phyloP scores from a whole-genome alignment of 2,888 invertebrate genomes.

The Paralinhomoeus sp. region DNA sequence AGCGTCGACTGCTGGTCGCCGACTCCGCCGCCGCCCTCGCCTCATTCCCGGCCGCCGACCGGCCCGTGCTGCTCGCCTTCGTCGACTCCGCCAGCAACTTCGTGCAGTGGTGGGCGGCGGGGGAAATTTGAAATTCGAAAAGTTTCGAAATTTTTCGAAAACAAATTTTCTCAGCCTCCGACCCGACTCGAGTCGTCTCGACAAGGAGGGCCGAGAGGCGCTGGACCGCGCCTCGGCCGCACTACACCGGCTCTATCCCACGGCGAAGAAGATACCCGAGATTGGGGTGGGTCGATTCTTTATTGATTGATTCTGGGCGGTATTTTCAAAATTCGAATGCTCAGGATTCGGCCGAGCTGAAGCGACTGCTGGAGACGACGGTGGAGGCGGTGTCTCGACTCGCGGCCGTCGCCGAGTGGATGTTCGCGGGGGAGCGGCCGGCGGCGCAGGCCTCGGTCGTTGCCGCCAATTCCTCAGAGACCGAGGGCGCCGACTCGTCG shows the following conservation, averaged over 20 bases:
- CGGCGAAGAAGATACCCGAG: conserved; percentile 47
- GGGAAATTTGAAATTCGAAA: too few species aligned
- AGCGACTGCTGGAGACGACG: too few species aligned
- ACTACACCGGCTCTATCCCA: conserved; percentile 51
- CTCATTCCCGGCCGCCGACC: conserved; percentile 41
- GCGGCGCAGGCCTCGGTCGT: too few species aligned
- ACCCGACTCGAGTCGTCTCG: conserved; percentile 35
- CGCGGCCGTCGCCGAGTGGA: too few species aligned
- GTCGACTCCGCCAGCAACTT: conserved; percentile 59
- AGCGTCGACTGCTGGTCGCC: conserved; percentile 26
- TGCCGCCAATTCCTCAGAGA: too few species aligned
- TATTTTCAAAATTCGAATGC: too few species aligned
- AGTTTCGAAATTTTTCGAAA: not conserved
- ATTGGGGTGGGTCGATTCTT: too few species aligned
- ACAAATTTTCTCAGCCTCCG: not conserved
- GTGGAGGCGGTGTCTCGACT: too few species aligned
- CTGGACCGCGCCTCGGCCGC: conserved; percentile 47
- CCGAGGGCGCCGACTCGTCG: too few species aligned
- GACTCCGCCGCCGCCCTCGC: conserved; percentile 6
- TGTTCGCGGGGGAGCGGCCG: too few species aligned
- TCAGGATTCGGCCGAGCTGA: too few species aligned
- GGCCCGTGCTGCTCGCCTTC: conserved; percentile 46
- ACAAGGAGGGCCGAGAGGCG: conserved; percentile 48
- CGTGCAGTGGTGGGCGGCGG: not conserved
- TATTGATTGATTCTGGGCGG: too few species aligned